A percentile compares a stretch with the other conserved stretches of the same genome.
phyloP scores from a whole-genome alignment of 2,797 vertebrate species.

The Bradypodion ventrale region DNA sequence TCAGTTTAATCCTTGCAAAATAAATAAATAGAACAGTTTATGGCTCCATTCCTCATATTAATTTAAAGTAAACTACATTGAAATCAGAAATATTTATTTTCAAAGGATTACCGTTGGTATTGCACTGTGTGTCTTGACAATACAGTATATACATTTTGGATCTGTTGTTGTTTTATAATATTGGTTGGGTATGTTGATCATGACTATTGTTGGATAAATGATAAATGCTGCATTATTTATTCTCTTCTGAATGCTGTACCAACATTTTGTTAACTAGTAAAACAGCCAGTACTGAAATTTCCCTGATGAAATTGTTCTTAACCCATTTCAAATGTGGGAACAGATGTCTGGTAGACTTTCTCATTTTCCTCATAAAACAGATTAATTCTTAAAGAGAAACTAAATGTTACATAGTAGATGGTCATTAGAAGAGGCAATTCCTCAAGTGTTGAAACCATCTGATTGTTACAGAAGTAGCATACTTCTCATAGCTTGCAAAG shows the following conservation, averaged over 20 bases:
- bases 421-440: no score
- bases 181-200: neutral
- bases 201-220: neutral
- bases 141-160: constrained; percentile 13
- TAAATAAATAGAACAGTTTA: neutral
- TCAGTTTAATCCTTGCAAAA: neutral
- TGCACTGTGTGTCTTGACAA: constrained; percentile 49
- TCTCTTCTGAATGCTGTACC: neutral
- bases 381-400: neutral
- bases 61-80: neutral
- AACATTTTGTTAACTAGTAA: neutral
- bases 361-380: neutral
- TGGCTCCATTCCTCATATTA: neutral
- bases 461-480: no score
- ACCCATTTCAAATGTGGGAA: neutral
- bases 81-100: neutral
- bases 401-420: no score
- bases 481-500: no score
- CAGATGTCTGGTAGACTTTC: neutral
- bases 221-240: neutral
- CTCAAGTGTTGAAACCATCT: no score
- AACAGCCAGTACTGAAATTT: neutral
- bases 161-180: constrained; percentile 35
- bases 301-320: neutral
- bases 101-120: neutral